A percentile compares a stretch with the other conserved stretches of the same genome.
These are phyloP conservation scores for Peromyscus melanophrys DNA, from an alignment of 2,797 vertebrate species.

Conservation along the genomic window DNA sequence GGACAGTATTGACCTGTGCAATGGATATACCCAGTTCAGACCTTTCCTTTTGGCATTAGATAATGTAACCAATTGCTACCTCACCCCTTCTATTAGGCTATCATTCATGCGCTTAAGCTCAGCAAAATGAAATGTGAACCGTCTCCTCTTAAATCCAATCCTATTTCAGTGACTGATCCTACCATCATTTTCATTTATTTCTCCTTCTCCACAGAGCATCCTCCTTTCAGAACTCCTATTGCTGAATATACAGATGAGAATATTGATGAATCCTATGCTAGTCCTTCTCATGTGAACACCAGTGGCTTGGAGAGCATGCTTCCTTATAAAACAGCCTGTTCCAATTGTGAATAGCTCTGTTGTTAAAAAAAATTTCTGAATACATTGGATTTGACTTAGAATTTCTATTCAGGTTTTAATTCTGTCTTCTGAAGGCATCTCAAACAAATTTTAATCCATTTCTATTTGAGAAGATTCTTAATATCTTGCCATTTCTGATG, in stretches of 20 bases:
- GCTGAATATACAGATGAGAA: not conserved
- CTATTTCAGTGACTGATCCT: not conserved
- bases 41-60: slow-evolving; percentile 1
- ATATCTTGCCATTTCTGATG: not conserved
- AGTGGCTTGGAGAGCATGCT: not conserved
- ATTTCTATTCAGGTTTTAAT: slow-evolving; percentile 36
- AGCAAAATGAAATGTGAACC: not conserved
- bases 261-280: not conserved
- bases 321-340: not conserved
- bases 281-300: not conserved
- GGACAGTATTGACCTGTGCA: not conserved
- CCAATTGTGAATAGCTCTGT: slow-evolving; percentile 12
- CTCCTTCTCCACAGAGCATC: not conserved
- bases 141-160: not conserved
- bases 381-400: slow-evolving; percentile 25
- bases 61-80: not conserved
- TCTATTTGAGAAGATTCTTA: slow-evolving; percentile 51
- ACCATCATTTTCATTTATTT: not conserved
- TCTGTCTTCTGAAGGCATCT: not conserved
- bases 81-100: slow-evolving; percentile 15
- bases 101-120: not conserved
- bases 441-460: slow-evolving; percentile 50
- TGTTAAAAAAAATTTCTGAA: not conserved
- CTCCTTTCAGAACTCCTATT: not conserved
- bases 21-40: not conserved